Percentiles rank a stretch among this genome's conserved stretches.
Evolutionary conservation across 2,888 invertebrate species (phyloP).

Genomic region (Tetragonula carbonaria): DNA sequence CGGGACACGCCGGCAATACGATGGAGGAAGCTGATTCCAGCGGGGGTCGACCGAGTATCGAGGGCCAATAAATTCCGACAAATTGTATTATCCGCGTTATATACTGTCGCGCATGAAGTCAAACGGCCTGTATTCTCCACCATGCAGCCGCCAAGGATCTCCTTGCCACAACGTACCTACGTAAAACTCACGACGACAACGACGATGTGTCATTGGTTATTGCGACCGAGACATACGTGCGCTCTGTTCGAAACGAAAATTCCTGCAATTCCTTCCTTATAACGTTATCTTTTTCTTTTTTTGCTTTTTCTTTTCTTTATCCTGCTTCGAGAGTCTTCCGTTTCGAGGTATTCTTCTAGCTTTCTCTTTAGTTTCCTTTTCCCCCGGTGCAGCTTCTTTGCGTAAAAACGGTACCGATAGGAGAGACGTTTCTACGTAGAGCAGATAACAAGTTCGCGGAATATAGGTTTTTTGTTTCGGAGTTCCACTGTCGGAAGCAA

Average conservation of each 20-base stretch:
- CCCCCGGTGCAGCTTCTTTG: not conserved
- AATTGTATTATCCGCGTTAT: constrained; percentile 79
- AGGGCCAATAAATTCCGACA: constrained; percentile 78
- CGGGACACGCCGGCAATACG: constrained; percentile 50
- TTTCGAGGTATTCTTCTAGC: no score
- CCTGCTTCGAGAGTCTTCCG: no score
- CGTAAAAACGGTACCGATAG: not conserved
- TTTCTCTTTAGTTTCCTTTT: not conserved
- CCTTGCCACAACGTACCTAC: constrained; percentile 27
- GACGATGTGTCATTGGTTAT: constrained; percentile 54
- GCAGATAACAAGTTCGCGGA: no score
- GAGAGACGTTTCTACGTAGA: no score
- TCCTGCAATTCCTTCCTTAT: constrained; percentile 50
- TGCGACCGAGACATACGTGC: constrained; percentile 58
- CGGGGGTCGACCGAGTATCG: constrained; percentile 66
- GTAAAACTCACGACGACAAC: constrained; percentile 46
- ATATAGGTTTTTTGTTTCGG: no score
- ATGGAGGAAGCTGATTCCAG: constrained; percentile 74
- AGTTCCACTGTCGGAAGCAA: no score
- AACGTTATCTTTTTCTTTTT: not conserved
- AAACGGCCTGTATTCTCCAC: constrained; percentile 61
- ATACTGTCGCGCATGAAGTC: constrained; percentile 77
- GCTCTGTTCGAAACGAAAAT: constrained; percentile 44
- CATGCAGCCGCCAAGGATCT: constrained; percentile 43
- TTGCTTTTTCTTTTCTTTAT: not conserved